Evolutionary conservation across 2,797 vertebrate genomes (phyloP).

Genomic region (Betta splendens): DNA sequence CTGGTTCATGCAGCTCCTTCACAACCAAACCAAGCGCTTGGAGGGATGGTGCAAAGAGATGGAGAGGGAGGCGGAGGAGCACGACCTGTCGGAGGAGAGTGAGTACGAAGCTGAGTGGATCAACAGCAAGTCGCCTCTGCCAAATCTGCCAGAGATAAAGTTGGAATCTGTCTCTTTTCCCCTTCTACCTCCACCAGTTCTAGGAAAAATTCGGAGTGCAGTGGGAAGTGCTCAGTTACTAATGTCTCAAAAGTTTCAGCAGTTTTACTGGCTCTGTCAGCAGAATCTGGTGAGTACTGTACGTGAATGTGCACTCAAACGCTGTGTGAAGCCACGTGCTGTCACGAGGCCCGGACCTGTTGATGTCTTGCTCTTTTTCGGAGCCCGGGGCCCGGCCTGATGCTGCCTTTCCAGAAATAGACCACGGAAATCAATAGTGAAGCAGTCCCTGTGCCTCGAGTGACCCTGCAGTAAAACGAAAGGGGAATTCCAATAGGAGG

Average conservation of each 20-base stretch:
- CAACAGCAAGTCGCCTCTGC: no score
- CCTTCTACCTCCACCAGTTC: constrained; percentile 77
- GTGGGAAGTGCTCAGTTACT: constrained; percentile 96
- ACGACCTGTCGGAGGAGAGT: constrained; percentile 97
- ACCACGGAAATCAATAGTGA: constrained; percentile 59
- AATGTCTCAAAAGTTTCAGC: constrained; percentile 99
- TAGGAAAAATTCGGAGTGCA: constrained; percentile 94
- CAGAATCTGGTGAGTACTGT: constrained; percentile 94
- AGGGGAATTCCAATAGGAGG: constrained; percentile 76
- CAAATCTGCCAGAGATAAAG: constrained; percentile 41
- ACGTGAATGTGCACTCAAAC: constrained; percentile 4
- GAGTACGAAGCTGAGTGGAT: no score
- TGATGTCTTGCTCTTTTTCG: constrained; percentile 14
- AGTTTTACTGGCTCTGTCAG: constrained; percentile 99
- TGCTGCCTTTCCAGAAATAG: constrained; percentile 62
- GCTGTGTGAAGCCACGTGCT: neutral
- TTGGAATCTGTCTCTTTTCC: constrained; percentile 15
- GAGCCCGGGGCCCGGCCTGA: constrained; percentile 38
- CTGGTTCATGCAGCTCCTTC: constrained; percentile 98
- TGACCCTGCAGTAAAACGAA: constrained; percentile 62
- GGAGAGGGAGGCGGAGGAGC: constrained; percentile 97
- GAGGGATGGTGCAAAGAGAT: constrained; percentile 99
- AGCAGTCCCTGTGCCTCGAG: constrained; percentile 50
- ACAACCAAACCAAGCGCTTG: constrained; percentile 94
- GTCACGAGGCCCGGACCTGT: constrained; percentile 27